These are phyloP conservation scores for Eupeodes latifasciatus DNA, from an alignment of 2,888 invertebrate species.

Conservation along the genomic window DNA sequence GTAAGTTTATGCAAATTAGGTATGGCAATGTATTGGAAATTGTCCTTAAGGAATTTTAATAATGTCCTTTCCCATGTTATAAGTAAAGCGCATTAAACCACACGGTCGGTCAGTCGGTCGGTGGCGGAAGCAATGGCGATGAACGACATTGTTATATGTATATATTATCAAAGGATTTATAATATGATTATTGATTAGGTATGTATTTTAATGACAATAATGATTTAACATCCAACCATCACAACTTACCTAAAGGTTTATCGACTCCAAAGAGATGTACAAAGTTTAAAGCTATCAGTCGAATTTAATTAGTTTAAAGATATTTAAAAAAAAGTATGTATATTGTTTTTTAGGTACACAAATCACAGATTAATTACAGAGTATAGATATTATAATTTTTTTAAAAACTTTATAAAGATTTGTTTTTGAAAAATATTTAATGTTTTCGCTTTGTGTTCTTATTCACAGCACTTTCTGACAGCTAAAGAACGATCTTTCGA, in stretches of 20 bases:
- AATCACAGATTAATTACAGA: slow-evolving; percentile 69
- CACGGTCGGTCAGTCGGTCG: no score
- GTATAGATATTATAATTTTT: slow-evolving; percentile 10
- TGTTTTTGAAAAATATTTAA: background rate
- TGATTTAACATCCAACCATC: background rate
- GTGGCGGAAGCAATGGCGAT: no score
- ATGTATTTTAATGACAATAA: background rate
- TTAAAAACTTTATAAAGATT: background rate
- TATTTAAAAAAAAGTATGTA: slow-evolving; percentile 1
- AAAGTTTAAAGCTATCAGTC: slow-evolving; percentile 47
- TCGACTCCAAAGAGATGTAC: background rate
- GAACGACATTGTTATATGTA: no score
- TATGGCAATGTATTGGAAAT: background rate
- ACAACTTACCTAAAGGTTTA: slow-evolving; percentile 37
- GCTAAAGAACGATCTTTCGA: slow-evolving; percentile 61
- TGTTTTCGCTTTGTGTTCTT: slow-evolving; percentile 30
- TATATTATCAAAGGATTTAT: background rate
- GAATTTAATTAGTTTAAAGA: background rate
- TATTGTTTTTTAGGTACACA: slow-evolving; percentile 59
- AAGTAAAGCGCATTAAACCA: no score
- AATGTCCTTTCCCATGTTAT: no score
- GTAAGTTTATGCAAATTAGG: background rate
- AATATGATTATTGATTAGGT: slow-evolving; percentile 9
- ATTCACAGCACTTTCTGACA: slow-evolving; percentile 65
- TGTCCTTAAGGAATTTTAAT: slow-evolving; percentile 17